Conservation (phyloP, 2,888 invertebrate genomes). For the Schizotus pectinicornis region DNA sequence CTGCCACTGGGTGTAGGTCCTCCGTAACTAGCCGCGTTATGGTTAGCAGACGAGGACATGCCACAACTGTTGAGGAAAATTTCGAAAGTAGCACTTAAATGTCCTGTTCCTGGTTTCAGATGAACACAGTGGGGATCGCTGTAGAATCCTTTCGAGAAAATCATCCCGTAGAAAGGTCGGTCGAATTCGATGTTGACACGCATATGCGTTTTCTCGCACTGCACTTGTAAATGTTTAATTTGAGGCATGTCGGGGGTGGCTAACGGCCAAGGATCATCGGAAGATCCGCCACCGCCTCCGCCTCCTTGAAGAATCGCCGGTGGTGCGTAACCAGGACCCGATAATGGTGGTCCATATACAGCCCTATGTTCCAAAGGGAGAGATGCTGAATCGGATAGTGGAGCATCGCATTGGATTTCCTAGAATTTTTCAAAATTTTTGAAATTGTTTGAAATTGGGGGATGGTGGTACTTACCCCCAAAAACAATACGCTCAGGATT, state of each 20-base stretch:
- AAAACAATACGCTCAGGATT: slow-evolving; percentile 44
- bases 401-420: slow-evolving; percentile 80
- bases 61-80: slow-evolving; percentile 93
- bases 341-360: slow-evolving; percentile 72
- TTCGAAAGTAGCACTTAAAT: slow-evolving; percentile 90
- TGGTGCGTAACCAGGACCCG: slow-evolving; percentile 57
- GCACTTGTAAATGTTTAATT: slow-evolving; percentile 91
- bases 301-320: slow-evolving; percentile 54
- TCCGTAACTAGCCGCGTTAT: slow-evolving; percentile 81
- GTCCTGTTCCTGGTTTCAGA: slow-evolving; percentile 88
- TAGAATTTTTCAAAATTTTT: slow-evolving; percentile 45
- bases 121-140: slow-evolving; percentile 92
- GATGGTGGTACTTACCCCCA: slow-evolving; percentile 45
- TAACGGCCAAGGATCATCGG: slow-evolving; percentile 88
- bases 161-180: slow-evolving; percentile 94
- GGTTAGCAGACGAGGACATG: slow-evolving; percentile 91
- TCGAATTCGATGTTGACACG: slow-evolving; percentile 94
- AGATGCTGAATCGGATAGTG: slow-evolving; percentile 79
- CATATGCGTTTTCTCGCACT: slow-evolving; percentile 96
- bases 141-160: slow-evolving; percentile 93
- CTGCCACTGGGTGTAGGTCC: slow-evolving; percentile 91
- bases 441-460: too few relatives aligned
- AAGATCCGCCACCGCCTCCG: slow-evolving; percentile 59
- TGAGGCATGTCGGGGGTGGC: slow-evolving; percentile 90
- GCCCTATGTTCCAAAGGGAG: slow-evolving; percentile 82